Evolutionary conservation across 2,888 invertebrate species (phyloP), one percentile per base, ranked within the genome.

Genomic region (Deladenus siricidicola): DNA sequence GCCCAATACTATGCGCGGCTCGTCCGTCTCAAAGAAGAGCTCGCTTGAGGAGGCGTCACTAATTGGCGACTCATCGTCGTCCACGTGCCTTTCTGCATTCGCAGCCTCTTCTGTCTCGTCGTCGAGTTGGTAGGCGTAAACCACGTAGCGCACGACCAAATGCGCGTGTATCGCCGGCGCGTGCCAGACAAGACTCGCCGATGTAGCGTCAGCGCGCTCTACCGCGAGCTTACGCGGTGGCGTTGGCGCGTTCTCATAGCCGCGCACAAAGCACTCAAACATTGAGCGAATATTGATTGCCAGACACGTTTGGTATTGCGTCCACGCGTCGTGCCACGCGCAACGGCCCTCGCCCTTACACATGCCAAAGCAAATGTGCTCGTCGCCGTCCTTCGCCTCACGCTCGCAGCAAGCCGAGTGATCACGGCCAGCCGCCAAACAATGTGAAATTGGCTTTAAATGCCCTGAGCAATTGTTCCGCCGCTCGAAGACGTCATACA

Each of bases 381-480:
- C 62, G 10, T 75, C 74, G 14, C 56, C 19, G 44, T 67, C 58
- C 24, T 63, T 64, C 23, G 71, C 67, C 10, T 68, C 64, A 6
- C 52, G 56, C 10, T 58, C 24, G 52, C 74, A 75, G 43, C 78
- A 77, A 17, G 55, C 54, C n/a, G 65, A 62, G 39, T 71, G 66
- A 59, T 78, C 70, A 28, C 74, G 64, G 19, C 75, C 78, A 4
- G 43, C 65, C 47, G 73, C 57, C 26, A 77, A 50, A 55, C 77
- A 77, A 21, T 61, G 54, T 1, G 74, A 64, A n/a, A 76, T 68
- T 19, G 49, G 34, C 14, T 64, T 56, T 19, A 77, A 51, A 52
- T 66, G 60, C 29, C 49, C 52, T 1, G 66, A 56, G 55, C 75
- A 78, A 21, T 68, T 60, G 4, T 51, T 21, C 23, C 54, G 30